Evolutionary conservation across 2,113 vertebrate species (phyloP).

Genomic region (Tenrec ecaudatus): DNA sequence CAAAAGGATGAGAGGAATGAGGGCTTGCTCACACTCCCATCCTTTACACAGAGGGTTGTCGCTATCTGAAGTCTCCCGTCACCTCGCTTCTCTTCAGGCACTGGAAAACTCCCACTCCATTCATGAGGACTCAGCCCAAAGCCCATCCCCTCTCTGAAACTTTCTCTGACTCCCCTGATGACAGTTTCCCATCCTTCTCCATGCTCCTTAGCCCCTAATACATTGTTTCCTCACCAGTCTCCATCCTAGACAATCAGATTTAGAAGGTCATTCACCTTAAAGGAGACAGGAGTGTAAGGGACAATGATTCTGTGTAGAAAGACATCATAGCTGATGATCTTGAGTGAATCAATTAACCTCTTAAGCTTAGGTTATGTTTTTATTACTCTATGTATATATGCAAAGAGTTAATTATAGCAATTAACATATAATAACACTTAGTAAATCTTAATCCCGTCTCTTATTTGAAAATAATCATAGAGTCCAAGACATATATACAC

Average conservation of each 20-base stretch:
- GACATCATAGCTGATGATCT: background rate
- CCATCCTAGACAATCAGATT: background rate
- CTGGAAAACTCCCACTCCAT: background rate
- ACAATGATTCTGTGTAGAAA: background rate
- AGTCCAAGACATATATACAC: background rate
- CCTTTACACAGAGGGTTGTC: background rate
- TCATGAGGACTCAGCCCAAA: background rate
- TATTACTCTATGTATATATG: background rate
- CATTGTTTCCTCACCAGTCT: background rate
- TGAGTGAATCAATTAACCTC: background rate
- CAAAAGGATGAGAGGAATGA: background rate
- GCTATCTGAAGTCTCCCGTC: background rate
- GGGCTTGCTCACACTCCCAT: background rate
- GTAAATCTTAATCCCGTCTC: background rate
- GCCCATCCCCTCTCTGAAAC: background rate
- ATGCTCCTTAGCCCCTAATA: background rate
- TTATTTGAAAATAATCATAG: background rate
- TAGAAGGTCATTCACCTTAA: constrained; percentile 6
- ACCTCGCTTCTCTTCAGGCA: background rate
- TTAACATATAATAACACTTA: background rate
- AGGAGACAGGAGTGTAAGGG: background rate
- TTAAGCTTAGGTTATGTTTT: constrained; percentile 2
- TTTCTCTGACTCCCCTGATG: background rate
- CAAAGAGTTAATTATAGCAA: constrained; percentile 11
- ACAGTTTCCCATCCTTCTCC: background rate